These are phyloP conservation scores for Drosophila kokeensis DNA, from an alignment of 2,888 invertebrate species.

Conservation along the genomic window DNA sequence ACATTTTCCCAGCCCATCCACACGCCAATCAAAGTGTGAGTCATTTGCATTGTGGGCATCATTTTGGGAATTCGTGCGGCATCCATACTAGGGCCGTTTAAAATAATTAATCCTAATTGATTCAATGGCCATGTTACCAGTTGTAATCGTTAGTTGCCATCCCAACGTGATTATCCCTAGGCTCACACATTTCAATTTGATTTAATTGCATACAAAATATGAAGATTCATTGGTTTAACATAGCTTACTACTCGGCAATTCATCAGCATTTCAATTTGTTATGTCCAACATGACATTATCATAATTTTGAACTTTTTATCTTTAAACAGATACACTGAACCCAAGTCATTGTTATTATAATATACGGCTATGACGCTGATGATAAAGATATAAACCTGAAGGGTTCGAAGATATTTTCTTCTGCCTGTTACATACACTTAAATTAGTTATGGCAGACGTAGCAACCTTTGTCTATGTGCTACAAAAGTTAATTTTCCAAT, in stretches of 20 bases:
- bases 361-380: neutral
- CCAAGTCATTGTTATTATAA: neutral
- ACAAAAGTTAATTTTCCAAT: neutral
- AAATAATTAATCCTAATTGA: constrained; percentile 77
- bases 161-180: neutral
- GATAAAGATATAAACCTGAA: neutral
- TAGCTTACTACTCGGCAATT: neutral
- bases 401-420: neutral
- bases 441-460: constrained; percentile 12
- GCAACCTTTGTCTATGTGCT: neutral
- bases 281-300: neutral
- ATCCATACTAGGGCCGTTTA: constrained; percentile 55
- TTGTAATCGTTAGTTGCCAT: neutral
- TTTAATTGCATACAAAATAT: neutral
- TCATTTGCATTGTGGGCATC: constrained; percentile 25
- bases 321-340: neutral
- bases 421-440: neutral
- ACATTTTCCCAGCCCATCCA: neutral
- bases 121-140: constrained; percentile 49
- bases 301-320: neutral
- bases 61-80: constrained; percentile 7
- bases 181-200: neutral
- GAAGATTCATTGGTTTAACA: neutral
- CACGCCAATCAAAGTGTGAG: constrained; percentile 42
- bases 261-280: neutral